Evolutionary conservation across 1,140 invertebrate genomes (phyloP).

Genomic region (Hyles euphorbiae): DNA sequence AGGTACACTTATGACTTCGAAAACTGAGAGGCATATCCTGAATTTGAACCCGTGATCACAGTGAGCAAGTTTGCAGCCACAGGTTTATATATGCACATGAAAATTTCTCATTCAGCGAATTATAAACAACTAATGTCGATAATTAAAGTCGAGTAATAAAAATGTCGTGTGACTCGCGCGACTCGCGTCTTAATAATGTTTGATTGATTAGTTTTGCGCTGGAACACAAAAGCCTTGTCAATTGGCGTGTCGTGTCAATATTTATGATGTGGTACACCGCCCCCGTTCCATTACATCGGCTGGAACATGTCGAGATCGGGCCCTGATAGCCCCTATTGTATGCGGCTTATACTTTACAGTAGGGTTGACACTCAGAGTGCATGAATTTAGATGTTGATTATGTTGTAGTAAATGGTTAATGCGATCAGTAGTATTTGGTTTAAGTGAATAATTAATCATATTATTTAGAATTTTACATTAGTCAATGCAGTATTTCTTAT

Average conservation of each 20-base stretch:
- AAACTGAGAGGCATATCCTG: too few species aligned
- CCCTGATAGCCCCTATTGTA: constrained; percentile 33
- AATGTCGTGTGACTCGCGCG: background rate
- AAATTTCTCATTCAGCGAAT: too few species aligned
- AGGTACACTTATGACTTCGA: too few species aligned
- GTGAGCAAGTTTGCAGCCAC: too few species aligned
- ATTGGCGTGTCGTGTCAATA: constrained; percentile 19
- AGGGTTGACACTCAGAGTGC: constrained; percentile 2
- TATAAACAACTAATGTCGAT: too few species aligned
- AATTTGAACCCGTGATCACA: too few species aligned
- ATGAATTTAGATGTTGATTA: background rate
- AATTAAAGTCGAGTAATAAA: background rate
- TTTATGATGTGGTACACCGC: constrained; percentile 22
- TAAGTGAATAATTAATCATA: too few species aligned
- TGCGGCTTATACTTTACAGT: constrained; percentile 11
- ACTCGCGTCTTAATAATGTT: constrained; percentile 1
- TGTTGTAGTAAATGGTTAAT: background rate
- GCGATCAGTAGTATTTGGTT: too few species aligned
- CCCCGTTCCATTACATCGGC: constrained; percentile 27
- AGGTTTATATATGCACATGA: too few species aligned
- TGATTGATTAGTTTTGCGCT: constrained; percentile 9
- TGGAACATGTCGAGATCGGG: constrained; percentile 22
- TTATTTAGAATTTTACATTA: too few species aligned
- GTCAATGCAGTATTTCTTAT: too few species aligned
- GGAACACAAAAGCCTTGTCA: constrained; percentile 13